Base-by-base conservation (phyloP, 2,888 invertebrate genomes). In the Coelopa pilipes region DNA sequence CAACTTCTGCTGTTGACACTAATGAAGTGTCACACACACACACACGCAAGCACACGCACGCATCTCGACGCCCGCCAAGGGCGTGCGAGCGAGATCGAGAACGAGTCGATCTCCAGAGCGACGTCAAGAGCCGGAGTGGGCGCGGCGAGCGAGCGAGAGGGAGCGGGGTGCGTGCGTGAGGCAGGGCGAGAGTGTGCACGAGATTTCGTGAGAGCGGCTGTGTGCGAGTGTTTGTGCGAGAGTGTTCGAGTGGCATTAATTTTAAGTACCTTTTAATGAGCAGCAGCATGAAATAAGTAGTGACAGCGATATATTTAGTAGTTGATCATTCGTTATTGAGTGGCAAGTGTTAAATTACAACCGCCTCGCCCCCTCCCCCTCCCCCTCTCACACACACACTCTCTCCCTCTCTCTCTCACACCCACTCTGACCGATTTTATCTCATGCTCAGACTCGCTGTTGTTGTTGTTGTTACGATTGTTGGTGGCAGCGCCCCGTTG, bases 241-340 rank as follows among this genome's bases (percentile, higher is more conserved):
- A 70, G 72, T 73, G 46, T 65, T 74, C 50, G 59, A 70, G 65
- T 65, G 59, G 63, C 24, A 60, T 57, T 72, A 73, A 66, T 72
- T 70, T 74, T 63, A 74, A 74, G 72, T 72, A 72, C 63, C 47
- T 76, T 76, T 78, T 76, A 78, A 78, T 78, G 78, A 78, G 78
- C 75, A 75, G 70, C 74, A 34, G 46, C 60, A 60, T 70, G 70
- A 60, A 70, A 70, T 70, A 59, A 74, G 69, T 74, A 65, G 67
- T 72, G 72, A 69, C 34, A 63, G 24, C 15, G 46, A 62, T 34
- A 62, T 34, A 62, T 34, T 34, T n/a, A 62, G 62, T 34, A 24
- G 60, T 24, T 5, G 24, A 62, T 66, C 66, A 69, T 57, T 69
- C 69, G 60, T 60, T 70, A 60, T 70, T 46, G 47, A 59, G 70